Base-by-base conservation (phyloP, 2,113 vertebrate genomes). In the Gobiocypris rarus region DNA sequence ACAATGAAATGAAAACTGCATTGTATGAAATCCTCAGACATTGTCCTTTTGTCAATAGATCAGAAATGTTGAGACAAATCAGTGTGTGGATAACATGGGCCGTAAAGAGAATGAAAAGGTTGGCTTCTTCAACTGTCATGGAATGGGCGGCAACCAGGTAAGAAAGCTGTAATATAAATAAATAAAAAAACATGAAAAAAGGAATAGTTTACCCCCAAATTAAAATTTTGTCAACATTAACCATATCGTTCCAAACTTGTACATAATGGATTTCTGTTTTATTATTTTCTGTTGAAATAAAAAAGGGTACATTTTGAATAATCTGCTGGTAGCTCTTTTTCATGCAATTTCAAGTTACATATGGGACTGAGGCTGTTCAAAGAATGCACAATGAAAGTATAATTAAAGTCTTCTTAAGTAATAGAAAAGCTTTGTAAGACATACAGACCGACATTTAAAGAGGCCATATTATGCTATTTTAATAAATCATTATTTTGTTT, bases 81-180 rank as follows among this genome's bases (percentile, higher is more conserved):
- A 99, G 89, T 99, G 98, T 76, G 94, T 99, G 89, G 98, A 99
- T 94, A 99, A 99, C 94, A 99, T 99, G 98, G 98, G 98, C 56
- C 95, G 97, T 65, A 99, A 99, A 83, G 97, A 99, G 86, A 99
- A 99, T 0, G 97, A 99, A 86, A 99, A 99, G 93, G 97, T 99
- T 14, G 97, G 98, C 67, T 98, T 99, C 77, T 99, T 99, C 95
- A 99, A 99, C 94, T 99, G 98, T 85, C 98, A 99, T 0, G 96
- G 98, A 81, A 99, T 99, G 97, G 98, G 98, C 74, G 98, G 98
- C 81, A 99, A 99, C 89, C 97, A 99, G 97, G 98, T 99, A 93
- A 95, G 87, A 52, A 31, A 52, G 5, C 38, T 71, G 6, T 74
- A 1, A 48, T 48, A 26, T 73, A 28, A 63, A 63, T 26, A 14